Percentiles rank a stretch among this genome's conserved stretches.
These are phyloP conservation scores for Drosophila rufa DNA, from an alignment of 1,140 invertebrate species.

Conservation along the genomic window DNA sequence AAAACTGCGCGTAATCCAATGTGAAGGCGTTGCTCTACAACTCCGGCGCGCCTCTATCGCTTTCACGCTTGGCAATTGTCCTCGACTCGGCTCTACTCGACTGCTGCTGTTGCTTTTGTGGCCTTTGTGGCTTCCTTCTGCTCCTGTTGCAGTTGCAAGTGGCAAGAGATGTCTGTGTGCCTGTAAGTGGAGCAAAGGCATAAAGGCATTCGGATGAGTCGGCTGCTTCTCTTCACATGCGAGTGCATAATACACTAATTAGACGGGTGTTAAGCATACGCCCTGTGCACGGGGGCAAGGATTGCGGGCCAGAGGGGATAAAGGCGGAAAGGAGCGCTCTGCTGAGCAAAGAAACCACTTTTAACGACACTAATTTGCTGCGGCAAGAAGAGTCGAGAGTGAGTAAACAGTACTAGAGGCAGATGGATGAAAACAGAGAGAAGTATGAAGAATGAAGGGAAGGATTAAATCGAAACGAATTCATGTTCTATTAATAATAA, in stretches of 20 bases:
- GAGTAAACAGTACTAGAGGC: constrained; percentile 1
- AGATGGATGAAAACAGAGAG: neutral
- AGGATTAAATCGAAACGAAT: neutral
- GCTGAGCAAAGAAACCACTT: constrained; percentile 28
- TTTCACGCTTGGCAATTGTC: constrained; percentile 26
- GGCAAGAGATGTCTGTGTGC: constrained; percentile 32
- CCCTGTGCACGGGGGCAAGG: constrained; percentile 13
- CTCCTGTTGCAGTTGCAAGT: constrained; percentile 45
- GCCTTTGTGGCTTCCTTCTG: constrained; percentile 33
- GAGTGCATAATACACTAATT: constrained; percentile 63
- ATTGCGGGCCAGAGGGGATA: neutral
- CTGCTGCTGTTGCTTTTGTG: constrained; percentile 34
- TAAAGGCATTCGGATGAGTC: constrained; percentile 60
- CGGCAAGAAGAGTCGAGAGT: neutral
- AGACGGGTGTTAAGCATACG: constrained; percentile 55
- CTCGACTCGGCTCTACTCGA: neutral
- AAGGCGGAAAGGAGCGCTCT: neutral
- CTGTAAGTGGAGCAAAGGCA: constrained; percentile 68
- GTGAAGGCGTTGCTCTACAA: constrained; percentile 79
- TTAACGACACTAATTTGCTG: constrained; percentile 30
- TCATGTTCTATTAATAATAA: too few species aligned
- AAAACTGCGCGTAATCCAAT: constrained; percentile 85
- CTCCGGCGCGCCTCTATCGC: constrained; percentile 59
- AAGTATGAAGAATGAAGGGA: too few species aligned
- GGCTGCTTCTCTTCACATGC: constrained; percentile 45